Conservation (phyloP, 2,113 vertebrate genomes). For the Scortum barcoo region DNA sequence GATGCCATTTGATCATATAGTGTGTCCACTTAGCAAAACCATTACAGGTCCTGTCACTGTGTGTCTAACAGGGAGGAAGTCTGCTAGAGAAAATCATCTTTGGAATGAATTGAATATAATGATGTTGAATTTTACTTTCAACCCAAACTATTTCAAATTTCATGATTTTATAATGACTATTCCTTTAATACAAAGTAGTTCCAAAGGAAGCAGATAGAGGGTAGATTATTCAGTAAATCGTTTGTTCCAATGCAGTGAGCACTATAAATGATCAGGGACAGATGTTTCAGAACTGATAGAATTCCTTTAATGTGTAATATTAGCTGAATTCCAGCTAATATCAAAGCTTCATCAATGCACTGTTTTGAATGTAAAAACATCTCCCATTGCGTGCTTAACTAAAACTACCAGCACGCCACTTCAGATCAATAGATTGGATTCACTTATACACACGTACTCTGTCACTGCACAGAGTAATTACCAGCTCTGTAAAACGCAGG, state of each 20-base stretch:
- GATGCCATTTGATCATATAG: constrained; percentile 13
- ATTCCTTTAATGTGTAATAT: too few species aligned
- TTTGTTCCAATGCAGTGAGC: background rate
- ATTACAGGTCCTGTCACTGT: background rate
- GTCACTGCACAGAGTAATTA: background rate
- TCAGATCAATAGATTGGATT: background rate
- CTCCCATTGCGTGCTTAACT: background rate
- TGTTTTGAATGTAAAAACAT: background rate
- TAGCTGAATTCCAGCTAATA: background rate
- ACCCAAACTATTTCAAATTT: background rate
- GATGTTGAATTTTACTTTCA: background rate
- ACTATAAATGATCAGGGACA: too few species aligned
- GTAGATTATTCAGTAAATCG: background rate
- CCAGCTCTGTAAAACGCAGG: background rate
- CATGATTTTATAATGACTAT: background rate
- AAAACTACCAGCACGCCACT: background rate
- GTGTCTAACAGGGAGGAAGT: background rate
- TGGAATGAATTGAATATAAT: background rate
- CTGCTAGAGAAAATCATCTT: background rate
- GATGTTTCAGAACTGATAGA: too few species aligned
- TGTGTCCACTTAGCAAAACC: background rate
- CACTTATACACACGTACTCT: background rate
- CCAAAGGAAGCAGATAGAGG: background rate
- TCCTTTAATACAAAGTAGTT: background rate
- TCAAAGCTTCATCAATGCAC: background rate